Evolutionary conservation across 2,888 invertebrate genomes (phyloP).

Genomic region (Pollenia angustigena): DNA sequence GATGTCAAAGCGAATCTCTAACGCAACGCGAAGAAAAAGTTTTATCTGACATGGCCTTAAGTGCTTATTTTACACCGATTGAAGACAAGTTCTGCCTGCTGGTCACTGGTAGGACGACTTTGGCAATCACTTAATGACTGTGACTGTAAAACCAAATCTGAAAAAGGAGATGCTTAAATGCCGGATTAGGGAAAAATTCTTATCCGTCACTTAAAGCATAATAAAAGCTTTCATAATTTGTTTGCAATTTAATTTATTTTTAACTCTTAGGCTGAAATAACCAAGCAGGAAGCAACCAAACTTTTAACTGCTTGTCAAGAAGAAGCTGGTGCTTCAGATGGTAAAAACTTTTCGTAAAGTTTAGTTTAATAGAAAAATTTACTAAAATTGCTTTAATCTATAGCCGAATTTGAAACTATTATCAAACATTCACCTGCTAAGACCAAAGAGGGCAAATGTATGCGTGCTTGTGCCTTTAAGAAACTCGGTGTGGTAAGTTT

Average conservation of each 20-base stretch:
- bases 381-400: not conserved
- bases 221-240: not conserved
- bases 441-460: conserved; percentile 80
- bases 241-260: not conserved
- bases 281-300: conserved; percentile 76
- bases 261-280: conserved; percentile 69
- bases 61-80: too few species aligned
- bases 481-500: conserved; percentile 80
- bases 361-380: not conserved
- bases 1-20: too few species aligned
- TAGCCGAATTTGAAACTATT: conserved; percentile 81
- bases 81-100: too few species aligned
- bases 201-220: not conserved
- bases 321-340: conserved; percentile 81
- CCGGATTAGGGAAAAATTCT: too few species aligned
- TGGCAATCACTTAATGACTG: too few species aligned
- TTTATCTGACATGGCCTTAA: too few species aligned
- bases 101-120: too few species aligned
- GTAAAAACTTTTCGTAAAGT: conserved; percentile 73
- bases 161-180: too few species aligned
- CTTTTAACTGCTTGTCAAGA: conserved; percentile 79
- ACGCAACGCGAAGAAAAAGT: too few species aligned
- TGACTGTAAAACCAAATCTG: too few species aligned
- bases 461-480: conserved; percentile 81
- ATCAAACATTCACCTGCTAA: conserved; percentile 77